A percentile compares a stretch with the other conserved stretches of the same genome.
These are phyloP conservation scores for Nomada fucata DNA, from an alignment of 2,888 invertebrate genomes.

Conservation along the genomic window DNA sequence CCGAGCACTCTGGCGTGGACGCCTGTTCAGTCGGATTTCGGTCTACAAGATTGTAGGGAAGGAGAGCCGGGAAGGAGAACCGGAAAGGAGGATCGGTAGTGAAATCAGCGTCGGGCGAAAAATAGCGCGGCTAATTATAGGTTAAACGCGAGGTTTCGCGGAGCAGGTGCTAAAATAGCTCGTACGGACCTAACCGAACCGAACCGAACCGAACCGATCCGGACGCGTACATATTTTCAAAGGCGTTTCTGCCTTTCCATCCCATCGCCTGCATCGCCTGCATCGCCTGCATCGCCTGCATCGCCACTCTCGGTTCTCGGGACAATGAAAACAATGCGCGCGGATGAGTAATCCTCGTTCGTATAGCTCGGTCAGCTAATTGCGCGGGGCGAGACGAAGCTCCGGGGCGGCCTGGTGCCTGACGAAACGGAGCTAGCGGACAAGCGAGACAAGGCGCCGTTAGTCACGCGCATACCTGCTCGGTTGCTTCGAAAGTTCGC, in stretches of 20 bases:
- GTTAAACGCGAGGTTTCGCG: constrained; percentile 65
- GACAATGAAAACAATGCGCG: constrained; percentile 72
- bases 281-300: constrained; percentile 47
- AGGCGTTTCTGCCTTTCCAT: constrained; percentile 19
- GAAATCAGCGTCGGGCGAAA: constrained; percentile 60
- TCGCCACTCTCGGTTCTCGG: constrained; percentile 47
- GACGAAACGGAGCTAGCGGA: constrained; percentile 11
- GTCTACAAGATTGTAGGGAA: too few relatives aligned
- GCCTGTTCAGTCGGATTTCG: too few relatives aligned
- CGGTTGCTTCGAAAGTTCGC: constrained; percentile 64
- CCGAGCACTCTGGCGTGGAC: constrained; percentile 10
- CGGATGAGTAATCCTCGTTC: constrained; percentile 70
- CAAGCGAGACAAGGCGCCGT: constrained; percentile 51
- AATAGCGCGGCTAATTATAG: constrained; percentile 73
- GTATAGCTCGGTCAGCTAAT: constrained; percentile 57
- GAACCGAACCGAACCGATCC: neutral
- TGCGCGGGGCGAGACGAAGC: constrained; percentile 40
- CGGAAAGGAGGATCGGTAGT: constrained; percentile 24
- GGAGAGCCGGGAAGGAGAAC: constrained; percentile 22
- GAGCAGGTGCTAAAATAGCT: constrained; percentile 62
- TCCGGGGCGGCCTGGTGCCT: neutral
- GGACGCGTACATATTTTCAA: neutral
- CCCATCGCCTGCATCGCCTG: constrained; percentile 48
- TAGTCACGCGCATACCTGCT: constrained; percentile 69
- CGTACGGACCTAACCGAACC: neutral